Conservation (phyloP, 2,113 vertebrate genomes). For the Poeciliopsis prolifica region DNA sequence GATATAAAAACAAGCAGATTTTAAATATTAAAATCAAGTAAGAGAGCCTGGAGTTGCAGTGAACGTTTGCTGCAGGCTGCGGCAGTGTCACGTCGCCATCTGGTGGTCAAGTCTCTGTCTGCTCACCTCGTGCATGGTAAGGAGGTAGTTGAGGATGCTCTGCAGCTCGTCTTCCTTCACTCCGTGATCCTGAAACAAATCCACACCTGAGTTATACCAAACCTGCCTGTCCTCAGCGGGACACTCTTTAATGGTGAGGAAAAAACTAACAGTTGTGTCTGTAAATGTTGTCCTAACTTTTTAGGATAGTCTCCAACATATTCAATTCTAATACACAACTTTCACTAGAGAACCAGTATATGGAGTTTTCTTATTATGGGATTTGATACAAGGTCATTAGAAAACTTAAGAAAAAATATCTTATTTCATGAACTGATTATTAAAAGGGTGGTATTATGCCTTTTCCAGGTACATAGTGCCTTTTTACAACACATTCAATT, state of each 20-base stretch:
- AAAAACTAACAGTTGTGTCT: no score
- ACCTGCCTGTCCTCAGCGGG: not conserved
- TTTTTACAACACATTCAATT: no score
- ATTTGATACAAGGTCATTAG: not conserved
- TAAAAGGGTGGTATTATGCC: no score
- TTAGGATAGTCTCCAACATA: not conserved
- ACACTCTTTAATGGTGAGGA: not conserved
- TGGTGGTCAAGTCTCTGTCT: conserved; percentile 61
- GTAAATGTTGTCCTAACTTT: not conserved
- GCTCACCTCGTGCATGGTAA: conserved; percentile 97
- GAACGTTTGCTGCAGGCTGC: not conserved
- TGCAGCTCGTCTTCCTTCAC: conserved; percentile 98
- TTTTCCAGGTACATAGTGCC: no score
- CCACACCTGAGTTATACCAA: not conserved
- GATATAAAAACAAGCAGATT: conserved; percentile 38
- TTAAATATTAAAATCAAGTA: conserved; percentile 47
- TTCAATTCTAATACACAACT: not conserved
- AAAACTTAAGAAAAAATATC: not conserved
- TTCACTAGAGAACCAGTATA: not conserved
- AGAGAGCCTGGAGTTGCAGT: conserved; percentile 14
- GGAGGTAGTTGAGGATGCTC: conserved; percentile 95
- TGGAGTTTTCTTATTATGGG: not conserved
- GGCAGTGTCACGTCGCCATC: conserved; percentile 67
- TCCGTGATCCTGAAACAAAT: conserved; percentile 88
- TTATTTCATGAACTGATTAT: not conserved